These are phyloP conservation scores for Platalea minor DNA, from an alignment of 2,797 vertebrate species.

Conservation along the genomic window DNA sequence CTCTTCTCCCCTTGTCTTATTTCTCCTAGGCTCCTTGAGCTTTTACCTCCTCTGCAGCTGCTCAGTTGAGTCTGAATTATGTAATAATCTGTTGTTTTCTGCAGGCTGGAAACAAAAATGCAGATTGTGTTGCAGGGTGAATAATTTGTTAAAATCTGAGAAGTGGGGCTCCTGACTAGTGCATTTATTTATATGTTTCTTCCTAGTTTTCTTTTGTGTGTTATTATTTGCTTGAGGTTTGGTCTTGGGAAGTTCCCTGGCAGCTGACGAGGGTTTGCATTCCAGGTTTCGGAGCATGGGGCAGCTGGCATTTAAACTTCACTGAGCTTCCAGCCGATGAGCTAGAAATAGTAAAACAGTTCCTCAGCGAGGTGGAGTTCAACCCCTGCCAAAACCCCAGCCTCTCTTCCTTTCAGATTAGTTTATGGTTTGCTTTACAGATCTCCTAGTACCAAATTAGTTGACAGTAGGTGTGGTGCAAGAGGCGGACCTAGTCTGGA, in stretches of 20 bases:
- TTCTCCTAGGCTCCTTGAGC: neutral
- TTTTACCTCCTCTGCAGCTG: neutral
- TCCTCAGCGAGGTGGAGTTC: neutral
- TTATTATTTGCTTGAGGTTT: neutral
- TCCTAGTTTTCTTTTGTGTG: neutral
- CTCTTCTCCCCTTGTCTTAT: neutral
- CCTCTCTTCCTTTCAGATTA: neutral
- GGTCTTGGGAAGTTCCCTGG: constrained; percentile 28
- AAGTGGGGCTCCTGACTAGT: neutral
- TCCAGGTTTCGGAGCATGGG: neutral
- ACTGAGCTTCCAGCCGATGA: neutral
- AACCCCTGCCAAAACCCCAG: neutral
- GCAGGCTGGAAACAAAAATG: neutral
- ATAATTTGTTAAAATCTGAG: neutral
- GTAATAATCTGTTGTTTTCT: neutral
- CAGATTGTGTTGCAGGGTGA: neutral
- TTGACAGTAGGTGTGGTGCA: neutral
- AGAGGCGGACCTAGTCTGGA: neutral
- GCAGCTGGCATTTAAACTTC: constrained; percentile 30
- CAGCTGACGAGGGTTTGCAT: neutral
- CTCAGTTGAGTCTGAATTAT: neutral
- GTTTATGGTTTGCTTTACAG: neutral
- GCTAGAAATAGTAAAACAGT: constrained; percentile 25
- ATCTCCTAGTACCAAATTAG: neutral
- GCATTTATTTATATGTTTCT: neutral